Evolutionary conservation across 2,888 invertebrate species (phyloP), one percentile per base, ranked within the genome.

Genomic region (Cyclophora punctaria): DNA sequence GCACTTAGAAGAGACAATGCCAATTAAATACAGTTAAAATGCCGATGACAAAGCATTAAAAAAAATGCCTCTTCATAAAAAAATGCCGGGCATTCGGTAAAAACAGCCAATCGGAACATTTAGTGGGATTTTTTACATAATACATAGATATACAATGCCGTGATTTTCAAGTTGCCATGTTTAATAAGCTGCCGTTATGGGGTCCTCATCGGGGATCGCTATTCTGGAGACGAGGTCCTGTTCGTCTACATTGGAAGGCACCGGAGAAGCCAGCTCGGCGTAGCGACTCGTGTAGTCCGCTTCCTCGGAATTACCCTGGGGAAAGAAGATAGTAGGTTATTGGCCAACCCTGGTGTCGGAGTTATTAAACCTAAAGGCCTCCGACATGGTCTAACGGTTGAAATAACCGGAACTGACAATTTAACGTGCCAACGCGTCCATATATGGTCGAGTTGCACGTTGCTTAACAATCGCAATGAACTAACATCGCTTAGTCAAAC

Each of bases 231-330:
- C 50, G 0, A 85, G 56, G 0, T 78, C 73, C 0, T 66, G 60
- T 0, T 79, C 57, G 52, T 83, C 69, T 3, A 83, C 57, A 44
- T 76, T 33, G 0, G 66, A 7, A 0, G 84, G 84, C 0, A 75
- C 62, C 0, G 82, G 83, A 0, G 79, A 71, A 0, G 84, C 83
- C 2, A 85, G 50, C 48, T 79, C 78, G 0, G 84, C 84, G 40
- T 84, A 85, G 3, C 60, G 63, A 35, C 66, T 62, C 0, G 80
- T 81, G 51, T 59, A 83, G 49, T 82, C 81, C 0, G 46, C 53
- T 2, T 63, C 64, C 0, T 46, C 49, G 0, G 61, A 55, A 0
- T 60, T 58, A 42, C 62, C 66, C 75, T 71, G 61, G 3, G 54
- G 59, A 7, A 41, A 1, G 20, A 20, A 20, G 20, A 20, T 20